phyloP scores from a whole-genome alignment of 2,888 invertebrate species.

The Trissolcus japonicus region DNA sequence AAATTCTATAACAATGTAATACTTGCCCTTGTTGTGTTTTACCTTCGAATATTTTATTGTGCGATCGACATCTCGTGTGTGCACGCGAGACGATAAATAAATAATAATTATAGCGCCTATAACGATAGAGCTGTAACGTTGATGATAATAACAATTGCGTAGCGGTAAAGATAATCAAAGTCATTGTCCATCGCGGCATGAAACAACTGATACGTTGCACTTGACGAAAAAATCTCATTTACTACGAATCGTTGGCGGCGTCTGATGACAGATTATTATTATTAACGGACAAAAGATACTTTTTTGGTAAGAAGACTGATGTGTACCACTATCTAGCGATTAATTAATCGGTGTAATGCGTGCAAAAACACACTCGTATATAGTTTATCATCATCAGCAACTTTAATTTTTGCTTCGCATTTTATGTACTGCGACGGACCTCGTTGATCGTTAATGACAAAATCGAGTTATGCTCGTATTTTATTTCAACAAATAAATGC shows the following conservation, averaged over 20 bases:
- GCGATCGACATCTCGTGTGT: conserved; percentile 67
- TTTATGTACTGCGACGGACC: conserved; percentile 32
- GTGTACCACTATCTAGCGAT: neutral
- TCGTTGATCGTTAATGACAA: conserved; percentile 22
- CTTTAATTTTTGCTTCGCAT: conserved; percentile 4
- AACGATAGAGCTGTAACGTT: conserved; percentile 52
- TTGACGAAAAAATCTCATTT: conserved; percentile 36
- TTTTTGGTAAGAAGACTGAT: conserved; percentile 1
- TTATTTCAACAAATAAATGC: conserved; percentile 46
- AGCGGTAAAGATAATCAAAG: conserved; percentile 53
- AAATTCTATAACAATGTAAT: conserved; percentile 69
- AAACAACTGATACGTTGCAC: conserved; percentile 29
- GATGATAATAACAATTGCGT: conserved; percentile 51
- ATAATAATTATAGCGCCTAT: conserved; percentile 59
- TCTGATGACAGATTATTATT: neutral
- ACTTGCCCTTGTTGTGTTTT: conserved; percentile 75
- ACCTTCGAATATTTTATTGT: conserved; percentile 74
- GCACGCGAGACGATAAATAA: conserved; percentile 63
- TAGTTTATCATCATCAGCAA: neutral
- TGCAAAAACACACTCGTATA: neutral
- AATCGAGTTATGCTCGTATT: neutral
- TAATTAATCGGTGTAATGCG: neutral
- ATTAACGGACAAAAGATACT: neutral
- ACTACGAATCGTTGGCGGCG: conserved; percentile 2
- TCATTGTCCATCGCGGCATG: conserved; percentile 46